A percentile compares a stretch with the other conserved stretches of the same genome.
Evolutionary conservation across 2,888 invertebrate genomes (phyloP).

Genomic region (Zygothrica quintamaculata): DNA sequence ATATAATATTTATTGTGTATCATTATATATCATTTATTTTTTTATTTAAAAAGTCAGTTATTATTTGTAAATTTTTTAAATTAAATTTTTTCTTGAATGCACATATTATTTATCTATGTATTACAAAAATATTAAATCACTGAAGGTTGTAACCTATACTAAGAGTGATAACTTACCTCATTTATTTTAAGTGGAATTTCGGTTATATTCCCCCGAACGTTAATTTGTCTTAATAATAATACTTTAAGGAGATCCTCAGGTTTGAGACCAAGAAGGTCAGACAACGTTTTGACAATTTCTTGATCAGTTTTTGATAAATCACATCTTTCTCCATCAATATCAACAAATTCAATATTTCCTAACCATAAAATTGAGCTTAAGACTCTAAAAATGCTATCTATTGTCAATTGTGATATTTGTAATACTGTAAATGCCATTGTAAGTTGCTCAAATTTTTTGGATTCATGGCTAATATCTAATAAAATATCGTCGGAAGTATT

Average conservation of each 20-base stretch:
- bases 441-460: conserved; percentile 91
- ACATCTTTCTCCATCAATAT: conserved; percentile 94
- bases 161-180: conserved; percentile 90
- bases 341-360: conserved; percentile 93
- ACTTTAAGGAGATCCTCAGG: conserved; percentile 91
- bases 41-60: too few relatives aligned
- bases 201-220: conserved; percentile 96
- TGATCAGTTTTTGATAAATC: conserved; percentile 89
- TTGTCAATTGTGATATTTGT: conserved; percentile 93
- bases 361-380: conserved; percentile 95
- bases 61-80: too few relatives aligned
- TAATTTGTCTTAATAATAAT: conserved; percentile 92
- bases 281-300: conserved; percentile 90
- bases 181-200: conserved; percentile 95
- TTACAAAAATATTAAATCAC: too few relatives aligned
- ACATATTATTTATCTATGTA: too few relatives aligned
- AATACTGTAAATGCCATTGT: conserved; percentile 94
- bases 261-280: conserved; percentile 90
- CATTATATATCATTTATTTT: too few relatives aligned
- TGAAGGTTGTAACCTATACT: too few relatives aligned
- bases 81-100: too few relatives aligned
- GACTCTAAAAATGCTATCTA: conserved; percentile 94
- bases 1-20: too few relatives aligned
- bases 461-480: conserved; percentile 88
- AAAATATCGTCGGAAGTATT: conserved; percentile 91